Evolutionary conservation across 2,888 invertebrate genomes (phyloP), one percentile per base, ranked within the genome.

Genomic region (Xanthia togata): DNA sequence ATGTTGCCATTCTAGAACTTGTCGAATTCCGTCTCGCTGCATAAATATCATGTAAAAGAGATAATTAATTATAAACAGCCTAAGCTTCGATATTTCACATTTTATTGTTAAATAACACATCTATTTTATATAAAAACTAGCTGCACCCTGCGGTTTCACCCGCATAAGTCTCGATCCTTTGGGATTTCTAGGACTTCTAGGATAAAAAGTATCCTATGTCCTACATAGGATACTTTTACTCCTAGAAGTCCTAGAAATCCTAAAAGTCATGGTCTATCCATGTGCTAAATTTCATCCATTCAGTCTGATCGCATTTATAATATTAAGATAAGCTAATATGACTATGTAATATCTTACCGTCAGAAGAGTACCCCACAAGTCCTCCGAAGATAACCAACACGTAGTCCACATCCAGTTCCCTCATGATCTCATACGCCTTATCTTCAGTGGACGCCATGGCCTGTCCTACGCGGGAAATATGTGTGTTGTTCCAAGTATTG

Each of bases 401-500:
- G 93, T 99, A 99, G 94, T 99, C 98, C 2, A 99, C 99, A 92
- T 99, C 99, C 60, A 99, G 94, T 93, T 99, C 99, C 81, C 97
- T 97, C 99, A 99, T 99, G 89, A 99, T 99, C 95, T 99, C 99
- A 92, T 99, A 99, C 0, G 99, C 99, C 91, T 98, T 98, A 87
- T 99, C 99, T 94, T 99, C 99, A 0, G 98, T 97, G 67, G 99
- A 99, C 1, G 99, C 99, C 99, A 99, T 99, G 2, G 99, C 99
- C 95, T 99, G 99, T 0, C 99, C 99, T 0, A 99, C 99, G 82
- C 99, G 97, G 14, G 99, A 99, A 91, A 99, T 99, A 95, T 99
- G 99, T 23, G 99, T 99, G 94, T 99, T 99, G 95, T 99, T 99
- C 99, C 99, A 99, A 0, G 99, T 99, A 92, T 99, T 99, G 94